Base-by-base conservation (phyloP, 2,113 vertebrate genomes). In the Opisthocomus hoazin region DNA sequence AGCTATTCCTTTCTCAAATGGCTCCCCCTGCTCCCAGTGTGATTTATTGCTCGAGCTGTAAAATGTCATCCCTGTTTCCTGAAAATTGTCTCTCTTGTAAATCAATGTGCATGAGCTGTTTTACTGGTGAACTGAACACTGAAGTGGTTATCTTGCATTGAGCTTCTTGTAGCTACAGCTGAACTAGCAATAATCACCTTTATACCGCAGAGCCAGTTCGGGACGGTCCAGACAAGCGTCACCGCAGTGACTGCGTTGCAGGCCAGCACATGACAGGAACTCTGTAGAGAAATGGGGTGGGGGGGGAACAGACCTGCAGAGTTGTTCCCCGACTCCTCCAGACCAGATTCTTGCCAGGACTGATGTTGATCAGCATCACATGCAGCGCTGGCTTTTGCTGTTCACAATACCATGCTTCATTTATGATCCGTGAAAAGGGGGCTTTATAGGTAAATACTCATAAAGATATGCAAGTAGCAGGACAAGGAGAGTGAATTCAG, bases 91-190 rank as follows among this genome's bases (percentile, higher is more conserved):
- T 58, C 27, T 48, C 26, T 3, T 15, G 26, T 23, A 77, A 48
- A 74, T 85, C 82, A 17, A 27, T 22, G 39, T 48, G 73, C 61
- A 43, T 48, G 27, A 27, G 50, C 57, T 75, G 57, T 2, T 87
- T 26, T 24, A 1, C 6, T 54, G 54, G 37, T 22, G 51, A 10
- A 32, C 11, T 11, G 57, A 8, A 27, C 4, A 3, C 45, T 4
- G 5, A 0, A 1, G 1, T 15, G 21, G 21, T 32, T 69, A 1
- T 20, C 39, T 26, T 30, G 56, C 32, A 2, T 0, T 37, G 74
- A 78, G 64, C 69, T 87, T 21, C 37, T 16, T 51, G 58, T 6
- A 69, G 57, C 57, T 56, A 1, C 48, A 70, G 32, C 65, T 70
- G 69, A 37, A 26, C 6, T 27, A 22, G 45, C 41, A 56, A 1